These are phyloP conservation scores for Chironex yamaguchii DNA, from an alignment of 30 jellyfish, hydroid and myxozoan species.

Conservation along the genomic window DNA sequence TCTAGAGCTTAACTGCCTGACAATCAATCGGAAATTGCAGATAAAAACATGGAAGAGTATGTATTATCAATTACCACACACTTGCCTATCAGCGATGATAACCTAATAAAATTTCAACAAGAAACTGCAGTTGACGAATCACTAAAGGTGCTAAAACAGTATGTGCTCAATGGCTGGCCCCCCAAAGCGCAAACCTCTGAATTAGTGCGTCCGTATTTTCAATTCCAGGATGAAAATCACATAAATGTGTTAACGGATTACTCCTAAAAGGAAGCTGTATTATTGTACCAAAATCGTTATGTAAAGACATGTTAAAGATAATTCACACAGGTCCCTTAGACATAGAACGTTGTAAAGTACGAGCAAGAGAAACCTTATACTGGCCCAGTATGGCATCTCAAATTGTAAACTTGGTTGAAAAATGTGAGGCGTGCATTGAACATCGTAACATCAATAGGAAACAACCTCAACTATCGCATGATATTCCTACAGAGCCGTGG, in stretches of 20 bases:
- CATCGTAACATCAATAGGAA: conserved; percentile 10
- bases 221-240: no score
- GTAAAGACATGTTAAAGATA: conserved; percentile 12
- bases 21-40: conserved; percentile 18
- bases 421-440: conserved; percentile 38
- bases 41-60: background rate
- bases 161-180: conserved; percentile 37
- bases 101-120: conserved; percentile 18
- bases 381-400: conserved; percentile 47
- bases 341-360: conserved; percentile 24
- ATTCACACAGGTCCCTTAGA: conserved; percentile 58
- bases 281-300: conserved; percentile 25
- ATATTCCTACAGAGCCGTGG: conserved; percentile 59
- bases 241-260: background rate
- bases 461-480: conserved; percentile 24
- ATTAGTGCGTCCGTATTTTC: no score
- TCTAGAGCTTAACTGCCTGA: conserved; percentile 39
- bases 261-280: conserved; percentile 14
- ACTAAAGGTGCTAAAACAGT: background rate
- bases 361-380: conserved; percentile 25
- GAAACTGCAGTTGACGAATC: conserved; percentile 21
- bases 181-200: background rate
- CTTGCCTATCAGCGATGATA: conserved; percentile 9
- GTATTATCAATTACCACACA: conserved; percentile 1
- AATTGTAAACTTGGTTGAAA: conserved; percentile 20